phyloP scores from a whole-genome alignment of 2,797 vertebrate species.

The Zalophus californianus region DNA sequence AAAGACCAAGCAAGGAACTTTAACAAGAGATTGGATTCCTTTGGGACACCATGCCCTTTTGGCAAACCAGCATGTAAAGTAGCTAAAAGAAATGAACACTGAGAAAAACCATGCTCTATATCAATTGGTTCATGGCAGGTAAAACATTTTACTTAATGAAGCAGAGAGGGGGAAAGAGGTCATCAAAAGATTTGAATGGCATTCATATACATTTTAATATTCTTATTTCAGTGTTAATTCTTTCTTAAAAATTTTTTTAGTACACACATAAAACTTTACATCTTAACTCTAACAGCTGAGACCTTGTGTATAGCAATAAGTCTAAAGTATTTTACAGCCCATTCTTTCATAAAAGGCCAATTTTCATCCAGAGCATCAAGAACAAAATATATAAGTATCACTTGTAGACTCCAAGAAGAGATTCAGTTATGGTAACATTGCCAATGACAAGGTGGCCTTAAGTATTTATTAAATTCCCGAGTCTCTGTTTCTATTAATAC shows the following conservation, averaged over 20 bases:
- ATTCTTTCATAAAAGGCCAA: constrained; percentile 64
- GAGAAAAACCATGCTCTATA: not conserved
- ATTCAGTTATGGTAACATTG: constrained; percentile 32
- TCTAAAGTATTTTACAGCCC: not conserved
- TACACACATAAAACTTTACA: not conserved
- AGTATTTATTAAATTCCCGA: constrained; percentile 64
- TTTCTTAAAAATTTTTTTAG: constrained; percentile 20
- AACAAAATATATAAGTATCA: constrained; percentile 41
- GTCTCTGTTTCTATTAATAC: constrained; percentile 63
- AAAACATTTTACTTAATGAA: constrained; percentile 40
- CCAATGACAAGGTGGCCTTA: constrained; percentile 29
- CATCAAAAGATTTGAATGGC: not conserved
- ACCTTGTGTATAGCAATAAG: not conserved
- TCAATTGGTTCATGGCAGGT: not conserved
- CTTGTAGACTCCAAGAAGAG: constrained; percentile 42
- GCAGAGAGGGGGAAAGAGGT: not conserved
- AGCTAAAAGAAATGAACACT: not conserved
- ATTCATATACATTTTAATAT: constrained; percentile 2
- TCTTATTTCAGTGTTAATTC: not conserved
- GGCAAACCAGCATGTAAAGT: not conserved
- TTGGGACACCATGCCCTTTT: not conserved
- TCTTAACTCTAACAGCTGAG: constrained; percentile 10
- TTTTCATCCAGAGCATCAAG: constrained; percentile 72
- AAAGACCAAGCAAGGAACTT: not conserved
- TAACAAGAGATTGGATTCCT: not conserved